phyloP scores from a whole-genome alignment of 1,140 invertebrate genomes.

The Neelides sp. region DNA sequence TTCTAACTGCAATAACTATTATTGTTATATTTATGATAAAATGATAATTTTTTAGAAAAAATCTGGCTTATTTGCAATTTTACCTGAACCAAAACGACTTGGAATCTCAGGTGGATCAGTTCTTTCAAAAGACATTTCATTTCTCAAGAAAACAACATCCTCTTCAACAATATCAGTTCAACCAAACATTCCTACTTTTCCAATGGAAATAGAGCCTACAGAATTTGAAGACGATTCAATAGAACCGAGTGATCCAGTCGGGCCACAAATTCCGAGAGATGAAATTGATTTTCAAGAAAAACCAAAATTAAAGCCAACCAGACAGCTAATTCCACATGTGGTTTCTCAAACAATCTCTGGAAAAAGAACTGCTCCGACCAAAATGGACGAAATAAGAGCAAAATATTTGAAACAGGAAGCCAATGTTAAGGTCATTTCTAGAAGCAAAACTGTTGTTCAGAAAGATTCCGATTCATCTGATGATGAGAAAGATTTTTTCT shows the following conservation, averaged over 20 bases:
- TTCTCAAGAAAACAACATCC: not conserved
- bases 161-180: not conserved
- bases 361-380: constrained; percentile 19
- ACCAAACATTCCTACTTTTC: not conserved
- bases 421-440: constrained; percentile 5
- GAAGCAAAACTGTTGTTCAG: not conserved
- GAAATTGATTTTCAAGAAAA: too few species aligned
- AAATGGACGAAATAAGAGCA: constrained; percentile 23
- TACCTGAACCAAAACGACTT: constrained; percentile 41
- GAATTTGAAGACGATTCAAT: not conserved
- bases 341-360: constrained; percentile 14
- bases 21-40: too few species aligned
- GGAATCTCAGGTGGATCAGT: constrained; percentile 10
- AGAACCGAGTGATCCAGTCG: not conserved
- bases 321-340: constrained; percentile 20
- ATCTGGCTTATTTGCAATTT: constrained; percentile 34
- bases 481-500: constrained; percentile 37
- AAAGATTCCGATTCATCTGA: constrained; percentile 38
- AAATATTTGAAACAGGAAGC: constrained; percentile 27
- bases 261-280: constrained; percentile 2
- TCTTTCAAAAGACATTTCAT: not conserved
- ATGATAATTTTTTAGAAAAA: constrained; percentile 27
- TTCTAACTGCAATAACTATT: constrained; percentile 26
- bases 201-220: not conserved
- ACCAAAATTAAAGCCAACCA: too few species aligned